Percentiles rank a stretch among this genome's conserved stretches.
Conservation (phyloP, 30 jellyfish, hydroid and myxozoan genomes). For the Hydra vulgaris region DNA sequence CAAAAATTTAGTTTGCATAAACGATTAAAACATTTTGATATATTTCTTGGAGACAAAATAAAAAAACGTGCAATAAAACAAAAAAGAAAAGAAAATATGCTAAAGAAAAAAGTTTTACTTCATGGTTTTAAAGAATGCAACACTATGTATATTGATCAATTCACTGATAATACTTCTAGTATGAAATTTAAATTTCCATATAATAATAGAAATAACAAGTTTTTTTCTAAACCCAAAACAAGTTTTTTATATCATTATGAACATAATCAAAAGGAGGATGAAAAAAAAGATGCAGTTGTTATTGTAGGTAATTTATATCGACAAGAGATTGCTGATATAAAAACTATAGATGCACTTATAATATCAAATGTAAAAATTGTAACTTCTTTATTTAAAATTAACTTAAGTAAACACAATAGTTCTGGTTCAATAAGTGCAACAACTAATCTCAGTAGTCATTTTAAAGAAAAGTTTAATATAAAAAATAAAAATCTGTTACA, state of each 20-base stretch:
- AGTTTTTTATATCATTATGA: conserved; percentile 8
- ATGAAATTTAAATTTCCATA: not conserved
- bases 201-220: too few relatives aligned
- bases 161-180: not conserved
- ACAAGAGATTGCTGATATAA: not conserved
- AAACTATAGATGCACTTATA: conserved; percentile 24
- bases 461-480: not conserved
- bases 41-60: not conserved
- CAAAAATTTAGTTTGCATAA: not conserved
- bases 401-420: not conserved
- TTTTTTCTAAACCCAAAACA: not conserved
- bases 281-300: conserved; percentile 11
- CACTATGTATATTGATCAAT: not conserved
- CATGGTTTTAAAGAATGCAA: not conserved
- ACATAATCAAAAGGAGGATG: not conserved
- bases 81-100: not conserved
- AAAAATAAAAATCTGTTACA: not conserved
- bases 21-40: not conserved
- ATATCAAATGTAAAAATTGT: conserved; percentile 13
- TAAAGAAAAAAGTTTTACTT: not conserved
- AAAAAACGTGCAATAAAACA: too few relatives aligned
- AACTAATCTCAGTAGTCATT: not conserved
- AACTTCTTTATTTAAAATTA: not conserved
- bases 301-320: conserved; percentile 4
- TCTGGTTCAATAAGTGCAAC: not conserved